Conservation (phyloP, 2,113 vertebrate genomes). For the Oncorhynchus kisutch region DNA sequence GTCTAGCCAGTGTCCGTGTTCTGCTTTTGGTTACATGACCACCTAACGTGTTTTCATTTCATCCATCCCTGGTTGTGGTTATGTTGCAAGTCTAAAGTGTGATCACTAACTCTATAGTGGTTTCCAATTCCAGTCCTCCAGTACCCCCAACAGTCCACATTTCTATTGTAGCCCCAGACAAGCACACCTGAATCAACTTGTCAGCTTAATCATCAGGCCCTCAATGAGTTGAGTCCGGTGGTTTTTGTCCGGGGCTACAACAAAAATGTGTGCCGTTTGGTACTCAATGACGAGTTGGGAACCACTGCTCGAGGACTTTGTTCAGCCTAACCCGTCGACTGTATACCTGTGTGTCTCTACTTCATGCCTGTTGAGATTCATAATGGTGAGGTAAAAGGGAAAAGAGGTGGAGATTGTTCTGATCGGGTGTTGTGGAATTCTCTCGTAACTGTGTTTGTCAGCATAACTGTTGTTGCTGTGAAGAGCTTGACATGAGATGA, state of each 20-base stretch:
- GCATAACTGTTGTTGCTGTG: slow-evolving; percentile 68
- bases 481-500: slow-evolving; percentile 61
- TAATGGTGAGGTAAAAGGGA: slow-evolving; percentile 61
- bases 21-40: neutral
- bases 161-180: too few relatives aligned
- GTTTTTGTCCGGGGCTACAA: too few relatives aligned
- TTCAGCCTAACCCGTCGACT: slow-evolving; percentile 78
- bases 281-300: slow-evolving; percentile 4
- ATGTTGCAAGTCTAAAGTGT: slow-evolving; percentile 37
- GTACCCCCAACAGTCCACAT: too few relatives aligned
- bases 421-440: slow-evolving; percentile 46
- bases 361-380: slow-evolving; percentile 72
- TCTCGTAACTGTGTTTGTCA: slow-evolving; percentile 56
- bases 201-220: too few relatives aligned
- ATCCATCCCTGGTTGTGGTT: slow-evolving; percentile 42
- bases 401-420: slow-evolving; percentile 81
- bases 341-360: slow-evolving; percentile 26
- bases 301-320: slow-evolving; percentile 56
- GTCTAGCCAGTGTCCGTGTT: neutral
- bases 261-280: neutral
- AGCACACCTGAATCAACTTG: too few relatives aligned
- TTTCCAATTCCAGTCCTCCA: too few relatives aligned
- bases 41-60: slow-evolving; percentile 28
- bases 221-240: too few relatives aligned
- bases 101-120: slow-evolving; percentile 63